A percentile compares a stretch with the other conserved stretches of the same genome.
phyloP scores from a whole-genome alignment of 2,113 vertebrate species.

The Murina feae region DNA sequence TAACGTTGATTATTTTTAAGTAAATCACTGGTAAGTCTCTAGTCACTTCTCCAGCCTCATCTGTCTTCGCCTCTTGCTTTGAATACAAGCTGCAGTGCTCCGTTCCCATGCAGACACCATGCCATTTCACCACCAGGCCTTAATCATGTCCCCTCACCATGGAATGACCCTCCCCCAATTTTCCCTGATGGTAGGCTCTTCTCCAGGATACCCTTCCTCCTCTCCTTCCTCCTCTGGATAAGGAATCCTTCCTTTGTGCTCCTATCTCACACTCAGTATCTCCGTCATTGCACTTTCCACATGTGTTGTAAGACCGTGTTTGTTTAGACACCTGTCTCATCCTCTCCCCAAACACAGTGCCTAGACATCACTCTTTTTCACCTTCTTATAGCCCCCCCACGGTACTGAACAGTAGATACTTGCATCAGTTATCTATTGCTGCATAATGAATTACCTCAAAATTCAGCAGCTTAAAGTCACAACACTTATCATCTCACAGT shows the following conservation, averaged over 20 bases:
- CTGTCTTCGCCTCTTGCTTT: neutral
- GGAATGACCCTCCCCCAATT: neutral
- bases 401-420: neutral
- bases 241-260: neutral
- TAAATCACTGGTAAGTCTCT: neutral
- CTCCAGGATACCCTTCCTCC: neutral
- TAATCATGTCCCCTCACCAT: neutral
- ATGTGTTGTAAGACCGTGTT: rapidly evolving
- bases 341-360: neutral
- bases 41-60: neutral
- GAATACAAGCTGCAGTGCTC: neutral
- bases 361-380: neutral
- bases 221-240: neutral
- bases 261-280: neutral
- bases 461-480: neutral
- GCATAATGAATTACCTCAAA: neutral
- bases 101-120: neutral
- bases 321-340: neutral
- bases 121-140: neutral
- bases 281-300: neutral
- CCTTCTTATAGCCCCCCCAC: neutral
- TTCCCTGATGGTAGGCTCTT: neutral
- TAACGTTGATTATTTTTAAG: neutral
- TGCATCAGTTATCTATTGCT: neutral
- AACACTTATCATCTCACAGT: neutral